phyloP scores from a whole-genome alignment of 2,113 vertebrate species.

The Poeciliopsis prolifica region DNA sequence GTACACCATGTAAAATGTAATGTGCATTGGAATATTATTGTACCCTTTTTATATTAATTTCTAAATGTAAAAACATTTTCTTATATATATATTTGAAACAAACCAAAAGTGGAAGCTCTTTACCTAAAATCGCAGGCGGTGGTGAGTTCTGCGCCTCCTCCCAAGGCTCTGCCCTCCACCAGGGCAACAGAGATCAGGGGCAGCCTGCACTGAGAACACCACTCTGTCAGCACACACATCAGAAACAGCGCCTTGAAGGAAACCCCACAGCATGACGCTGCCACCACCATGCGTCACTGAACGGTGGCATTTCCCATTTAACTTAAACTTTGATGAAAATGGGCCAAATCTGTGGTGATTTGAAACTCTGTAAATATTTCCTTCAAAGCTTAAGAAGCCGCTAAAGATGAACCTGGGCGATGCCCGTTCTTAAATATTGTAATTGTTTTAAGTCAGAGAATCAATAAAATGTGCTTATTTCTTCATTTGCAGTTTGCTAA shows the following conservation, averaged over 20 bases:
- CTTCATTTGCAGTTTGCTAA: background rate
- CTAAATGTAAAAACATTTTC: background rate
- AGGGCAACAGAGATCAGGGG: constrained; percentile 92
- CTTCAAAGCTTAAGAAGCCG: too few species aligned
- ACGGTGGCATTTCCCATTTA: background rate
- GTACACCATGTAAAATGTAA: background rate
- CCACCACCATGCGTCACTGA: too few species aligned
- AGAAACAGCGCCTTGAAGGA: too few species aligned
- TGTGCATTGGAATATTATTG: background rate
- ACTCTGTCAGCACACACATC: constrained; percentile 31
- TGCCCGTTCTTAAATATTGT: too few species aligned
- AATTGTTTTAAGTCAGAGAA: too few species aligned
- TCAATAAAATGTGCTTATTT: too few species aligned
- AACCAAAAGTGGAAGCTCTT: background rate
- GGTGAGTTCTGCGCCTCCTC: constrained; percentile 92
- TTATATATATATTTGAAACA: background rate
- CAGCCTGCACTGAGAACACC: constrained; percentile 79
- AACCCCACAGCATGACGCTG: too few species aligned
- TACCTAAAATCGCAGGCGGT: constrained; percentile 98
- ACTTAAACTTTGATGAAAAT: background rate
- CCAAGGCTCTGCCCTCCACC: constrained; percentile 90
- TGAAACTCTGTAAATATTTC: too few species aligned
- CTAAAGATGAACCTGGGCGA: too few species aligned
- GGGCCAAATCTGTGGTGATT: background rate
- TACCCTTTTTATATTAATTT: background rate